Conservation (phyloP, 2,888 invertebrate genomes). For the Phorcus lineatus region DNA sequence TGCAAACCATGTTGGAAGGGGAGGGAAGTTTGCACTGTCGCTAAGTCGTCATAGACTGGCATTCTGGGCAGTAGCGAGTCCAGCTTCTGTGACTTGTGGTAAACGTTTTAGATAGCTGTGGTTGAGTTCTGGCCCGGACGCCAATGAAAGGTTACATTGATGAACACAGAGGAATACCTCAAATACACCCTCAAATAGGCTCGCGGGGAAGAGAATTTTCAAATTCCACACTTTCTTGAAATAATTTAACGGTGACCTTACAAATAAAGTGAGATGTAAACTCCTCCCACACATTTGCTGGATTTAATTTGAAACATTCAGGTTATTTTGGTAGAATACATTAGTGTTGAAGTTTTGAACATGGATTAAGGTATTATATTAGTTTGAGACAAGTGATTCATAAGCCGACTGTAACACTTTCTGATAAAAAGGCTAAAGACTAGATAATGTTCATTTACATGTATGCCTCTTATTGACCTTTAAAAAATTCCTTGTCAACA, state of each 20-base stretch:
- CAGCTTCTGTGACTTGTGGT: conserved; percentile 16
- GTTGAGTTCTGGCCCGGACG: not conserved
- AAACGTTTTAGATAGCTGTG: not conserved
- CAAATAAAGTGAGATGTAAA: too few species aligned
- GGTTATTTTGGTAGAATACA: too few species aligned
- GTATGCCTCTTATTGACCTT: too few species aligned
- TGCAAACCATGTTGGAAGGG: not conserved
- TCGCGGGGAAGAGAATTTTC: not conserved
- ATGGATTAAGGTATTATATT: too few species aligned
- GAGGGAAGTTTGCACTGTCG: conserved; percentile 22
- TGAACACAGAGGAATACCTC: conserved; percentile 3
- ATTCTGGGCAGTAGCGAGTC: not conserved
- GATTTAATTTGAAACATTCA: too few species aligned
- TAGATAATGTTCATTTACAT: too few species aligned
- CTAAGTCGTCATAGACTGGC: conserved; percentile 3
- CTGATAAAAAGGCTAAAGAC: too few species aligned
- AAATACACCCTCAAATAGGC: not conserved
- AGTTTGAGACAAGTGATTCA: too few species aligned
- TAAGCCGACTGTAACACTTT: too few species aligned
- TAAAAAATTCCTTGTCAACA: too few species aligned
- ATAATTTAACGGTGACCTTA: conserved; percentile 16
- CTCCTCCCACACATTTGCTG: too few species aligned
- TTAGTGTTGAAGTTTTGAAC: too few species aligned
- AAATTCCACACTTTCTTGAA: not conserved
- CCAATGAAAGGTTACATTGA: conserved; percentile 21